Base-by-base conservation (phyloP, 2,888 invertebrate species). In the Drosophila ustulata region DNA sequence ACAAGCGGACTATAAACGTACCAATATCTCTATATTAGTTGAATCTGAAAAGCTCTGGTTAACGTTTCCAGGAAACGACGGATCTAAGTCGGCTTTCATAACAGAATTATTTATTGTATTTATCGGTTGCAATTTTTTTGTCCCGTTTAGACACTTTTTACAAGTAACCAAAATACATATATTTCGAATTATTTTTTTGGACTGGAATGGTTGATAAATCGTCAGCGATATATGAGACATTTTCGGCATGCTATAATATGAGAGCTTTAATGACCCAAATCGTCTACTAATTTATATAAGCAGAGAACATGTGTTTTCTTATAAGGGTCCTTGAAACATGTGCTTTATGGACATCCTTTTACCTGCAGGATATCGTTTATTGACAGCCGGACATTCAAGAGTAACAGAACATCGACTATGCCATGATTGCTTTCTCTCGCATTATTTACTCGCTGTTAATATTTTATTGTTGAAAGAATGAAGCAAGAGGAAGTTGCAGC, bases 391-490 rank as follows among this genome's bases (percentile, higher is more conserved):
- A 46, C 25, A 30, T 37, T 46, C 26, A 39, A 68, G 78, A 78
- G 78, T 66, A 65, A 51, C 50, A 73, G 49, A 51, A 43, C 45
- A 51, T 13, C 43, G 62, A 58, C 74, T 51, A 49, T 58, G 11
- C 47, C 39, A 51, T 75, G 70, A 75, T 69, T 45, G 70, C 59
- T 52, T 75, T 69, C 47, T 37, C 47, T 61, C 75, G 71, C 65
- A 72, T 86, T 80, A 80, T 88, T 77, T 70, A 65, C 78, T 59
- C 78, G 67, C 69, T 82, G 73, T 89, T 89, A 77, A 89, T 89
- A 78, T 89, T 85, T 85, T 88, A 85, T 85, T 85, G 85, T 86
- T 80, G 72, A 66, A 50, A 79, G 75, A 85, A 82, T 82, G 65
- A 70, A 67, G 47, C 74, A 86, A 75, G 74, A 82, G 86, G 89